phyloP scores from a whole-genome alignment of 2,113 vertebrate genomes.

The Oenanthe oenanthe region DNA sequence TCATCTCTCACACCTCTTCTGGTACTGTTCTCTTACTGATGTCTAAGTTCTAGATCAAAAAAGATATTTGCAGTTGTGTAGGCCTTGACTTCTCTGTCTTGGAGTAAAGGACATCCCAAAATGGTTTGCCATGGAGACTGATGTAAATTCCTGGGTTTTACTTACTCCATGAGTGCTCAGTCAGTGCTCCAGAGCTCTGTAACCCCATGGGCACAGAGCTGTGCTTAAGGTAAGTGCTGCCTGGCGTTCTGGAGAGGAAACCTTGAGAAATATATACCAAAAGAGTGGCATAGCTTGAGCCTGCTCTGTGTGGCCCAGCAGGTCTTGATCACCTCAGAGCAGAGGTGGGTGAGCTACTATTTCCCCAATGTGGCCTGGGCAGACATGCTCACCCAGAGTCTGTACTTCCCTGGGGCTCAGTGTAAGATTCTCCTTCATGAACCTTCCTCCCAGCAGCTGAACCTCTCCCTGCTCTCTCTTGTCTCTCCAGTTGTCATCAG shows the following conservation, averaged over 20 bases:
- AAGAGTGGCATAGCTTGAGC: background rate
- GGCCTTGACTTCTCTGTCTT: background rate
- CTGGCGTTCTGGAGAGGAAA: background rate
- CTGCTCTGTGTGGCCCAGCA: background rate
- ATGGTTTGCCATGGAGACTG: background rate
- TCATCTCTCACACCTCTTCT: background rate
- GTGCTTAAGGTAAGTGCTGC: background rate
- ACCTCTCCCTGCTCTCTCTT: background rate
- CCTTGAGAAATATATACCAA: background rate
- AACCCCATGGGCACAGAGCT: background rate
- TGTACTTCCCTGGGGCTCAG: background rate
- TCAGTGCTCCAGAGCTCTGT: background rate
- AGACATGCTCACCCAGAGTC: fast-evolving
- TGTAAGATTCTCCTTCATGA: background rate
- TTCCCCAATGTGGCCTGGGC: background rate
- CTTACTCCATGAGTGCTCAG: background rate
- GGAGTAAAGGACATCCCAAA: background rate
- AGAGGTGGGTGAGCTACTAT: background rate
- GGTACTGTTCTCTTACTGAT: background rate
- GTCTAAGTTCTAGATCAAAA: background rate
- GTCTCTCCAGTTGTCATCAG: conserved; percentile 69
- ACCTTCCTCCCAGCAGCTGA: background rate
- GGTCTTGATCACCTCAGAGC: background rate
- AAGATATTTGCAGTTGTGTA: background rate
- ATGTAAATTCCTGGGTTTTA: background rate